Evolutionary conservation across 2,888 invertebrate species (phyloP).

Genomic region (Myopa tessellatipennis): DNA sequence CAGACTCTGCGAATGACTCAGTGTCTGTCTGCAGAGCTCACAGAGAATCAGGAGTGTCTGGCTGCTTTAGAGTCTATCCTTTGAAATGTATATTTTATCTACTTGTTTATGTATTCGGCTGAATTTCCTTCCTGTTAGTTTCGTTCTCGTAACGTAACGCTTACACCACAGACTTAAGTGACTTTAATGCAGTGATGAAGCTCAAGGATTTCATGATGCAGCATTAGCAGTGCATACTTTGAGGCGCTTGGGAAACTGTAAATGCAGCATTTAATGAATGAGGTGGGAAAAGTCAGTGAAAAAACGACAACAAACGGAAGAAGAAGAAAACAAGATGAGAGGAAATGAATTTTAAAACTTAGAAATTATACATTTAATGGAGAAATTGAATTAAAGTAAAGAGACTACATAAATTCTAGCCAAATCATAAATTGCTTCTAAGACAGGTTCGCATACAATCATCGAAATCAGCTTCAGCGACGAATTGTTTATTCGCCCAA

Average conservation of each 20-base stretch:
- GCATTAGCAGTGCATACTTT: background rate
- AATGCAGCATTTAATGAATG: too few relatives aligned
- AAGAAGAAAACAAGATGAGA: too few relatives aligned
- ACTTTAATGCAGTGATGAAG: conserved; percentile 3
- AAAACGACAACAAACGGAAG: too few relatives aligned
- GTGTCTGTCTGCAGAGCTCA: background rate
- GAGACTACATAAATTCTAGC: too few relatives aligned
- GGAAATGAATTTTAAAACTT: too few relatives aligned
- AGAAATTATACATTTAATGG: too few relatives aligned
- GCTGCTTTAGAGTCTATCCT: background rate
- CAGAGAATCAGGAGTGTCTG: background rate
- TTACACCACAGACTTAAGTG: conserved; percentile 1
- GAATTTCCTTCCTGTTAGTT: background rate
- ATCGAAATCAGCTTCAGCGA: background rate
- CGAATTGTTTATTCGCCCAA: conserved; percentile 4
- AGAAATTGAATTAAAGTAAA: too few relatives aligned
- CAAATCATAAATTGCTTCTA: too few relatives aligned
- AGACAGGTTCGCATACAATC: background rate
- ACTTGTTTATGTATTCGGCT: background rate
- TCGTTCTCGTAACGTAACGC: background rate
- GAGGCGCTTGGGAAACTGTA: background rate
- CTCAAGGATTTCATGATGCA: background rate
- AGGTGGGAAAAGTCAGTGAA: too few relatives aligned
- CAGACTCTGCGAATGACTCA: background rate
- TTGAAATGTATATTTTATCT: too few relatives aligned